phyloP scores from a whole-genome alignment of 2,797 vertebrate genomes.

The Gobionotothen gibberifrons region DNA sequence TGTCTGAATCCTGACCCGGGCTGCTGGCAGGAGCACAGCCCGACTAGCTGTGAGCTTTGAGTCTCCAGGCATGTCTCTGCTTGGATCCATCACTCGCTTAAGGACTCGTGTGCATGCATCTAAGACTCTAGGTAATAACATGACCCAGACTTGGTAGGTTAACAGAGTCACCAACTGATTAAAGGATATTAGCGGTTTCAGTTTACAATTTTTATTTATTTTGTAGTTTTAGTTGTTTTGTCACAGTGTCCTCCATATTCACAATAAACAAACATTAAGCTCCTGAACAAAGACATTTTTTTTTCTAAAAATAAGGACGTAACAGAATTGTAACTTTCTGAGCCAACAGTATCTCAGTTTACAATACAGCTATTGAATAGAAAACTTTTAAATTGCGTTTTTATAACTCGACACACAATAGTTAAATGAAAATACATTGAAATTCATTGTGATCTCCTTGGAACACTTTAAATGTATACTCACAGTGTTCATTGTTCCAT shows the following conservation, averaged over 20 bases:
- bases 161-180: conserved; percentile 6
- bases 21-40: conserved; percentile 44
- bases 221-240: background rate
- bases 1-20: conserved; percentile 57
- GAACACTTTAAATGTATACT: background rate
- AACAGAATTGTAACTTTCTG: background rate
- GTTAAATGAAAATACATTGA: background rate
- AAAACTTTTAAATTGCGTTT: background rate
- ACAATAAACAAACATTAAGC: background rate
- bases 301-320: too few species aligned
- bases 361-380: background rate
- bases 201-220: background rate
- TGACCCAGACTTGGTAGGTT: conserved; percentile 28
- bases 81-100: conserved; percentile 63
- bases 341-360: background rate
- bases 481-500: background rate
- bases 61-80: conserved; percentile 59
- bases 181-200: conserved; percentile 7
- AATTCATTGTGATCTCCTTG: background rate
- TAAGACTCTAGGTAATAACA: conserved; percentile 31
- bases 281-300: background rate
- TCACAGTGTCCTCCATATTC: background rate
- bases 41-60: conserved; percentile 48
- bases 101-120: conserved; percentile 46
- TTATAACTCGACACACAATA: background rate